A percentile compares a stretch with the other conserved stretches of the same genome.
These are phyloP conservation scores for Enteromius fasciolatus DNA, from an alignment of 2,797 vertebrate species.

Conservation along the genomic window DNA sequence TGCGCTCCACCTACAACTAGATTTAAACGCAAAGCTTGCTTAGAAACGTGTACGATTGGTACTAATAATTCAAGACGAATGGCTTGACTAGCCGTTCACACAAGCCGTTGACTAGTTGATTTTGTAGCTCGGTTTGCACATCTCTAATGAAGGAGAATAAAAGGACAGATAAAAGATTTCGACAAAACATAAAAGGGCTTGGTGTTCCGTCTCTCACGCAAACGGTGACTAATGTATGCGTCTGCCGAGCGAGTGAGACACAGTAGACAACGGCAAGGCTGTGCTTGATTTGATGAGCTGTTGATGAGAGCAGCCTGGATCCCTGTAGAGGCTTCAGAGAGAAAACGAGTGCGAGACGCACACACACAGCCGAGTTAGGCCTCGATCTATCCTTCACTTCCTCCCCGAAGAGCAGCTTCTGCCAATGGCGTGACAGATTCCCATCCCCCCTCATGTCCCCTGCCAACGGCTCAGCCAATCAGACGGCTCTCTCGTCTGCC, in stretches of 20 bases:
- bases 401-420: constrained; percentile 56
- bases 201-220: constrained; percentile 27
- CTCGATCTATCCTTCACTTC: constrained; percentile 64
- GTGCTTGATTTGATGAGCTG: constrained; percentile 62
- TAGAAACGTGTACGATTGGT: neutral
- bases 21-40: neutral
- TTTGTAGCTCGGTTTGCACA: neutral
- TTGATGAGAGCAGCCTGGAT: constrained; percentile 60
- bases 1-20: neutral
- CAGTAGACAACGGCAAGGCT: constrained; percentile 48
- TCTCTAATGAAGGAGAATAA: constrained; percentile 10
- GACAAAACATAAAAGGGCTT: constrained; percentile 40
- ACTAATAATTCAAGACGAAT: neutral
- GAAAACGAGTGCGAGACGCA: constrained; percentile 46
- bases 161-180: constrained; percentile 41
- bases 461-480: constrained; percentile 74
- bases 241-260: constrained; percentile 46
- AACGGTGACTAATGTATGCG: constrained; percentile 50
- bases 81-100: neutral
- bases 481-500: constrained; percentile 68
- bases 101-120: neutral
- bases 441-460: constrained; percentile 65
- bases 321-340: constrained; percentile 53
- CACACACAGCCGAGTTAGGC: constrained; percentile 53
- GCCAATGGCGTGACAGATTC: constrained; percentile 70